Conservation (phyloP, 1,140 invertebrate genomes). For the Oscheius sp. region DNA sequence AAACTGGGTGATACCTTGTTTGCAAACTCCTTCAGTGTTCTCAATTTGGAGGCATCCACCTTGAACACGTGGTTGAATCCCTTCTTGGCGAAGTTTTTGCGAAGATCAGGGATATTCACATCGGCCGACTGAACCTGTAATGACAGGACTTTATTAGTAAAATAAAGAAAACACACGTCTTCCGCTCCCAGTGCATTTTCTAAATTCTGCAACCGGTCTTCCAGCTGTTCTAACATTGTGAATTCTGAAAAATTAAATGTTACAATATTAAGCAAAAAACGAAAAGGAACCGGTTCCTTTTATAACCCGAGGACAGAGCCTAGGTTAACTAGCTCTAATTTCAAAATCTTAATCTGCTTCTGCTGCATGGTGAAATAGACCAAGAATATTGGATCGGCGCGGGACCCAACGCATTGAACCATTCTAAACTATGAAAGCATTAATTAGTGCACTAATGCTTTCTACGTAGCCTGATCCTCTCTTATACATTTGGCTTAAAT, state of each 20-base stretch:
- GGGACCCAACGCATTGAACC: no score
- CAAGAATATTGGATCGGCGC: no score
- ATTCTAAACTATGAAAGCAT: no score
- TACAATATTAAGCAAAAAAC: not conserved
- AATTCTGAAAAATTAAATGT: not conserved
- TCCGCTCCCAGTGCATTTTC: not conserved
- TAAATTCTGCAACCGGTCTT: not conserved
- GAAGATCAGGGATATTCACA: not conserved
- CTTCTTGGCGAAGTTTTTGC: not conserved
- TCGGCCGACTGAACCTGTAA: not conserved
- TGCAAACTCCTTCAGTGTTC: not conserved
- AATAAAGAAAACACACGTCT: not conserved
- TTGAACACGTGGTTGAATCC: constrained; percentile 3
- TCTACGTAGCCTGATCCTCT: no score
- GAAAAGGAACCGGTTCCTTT: no score
- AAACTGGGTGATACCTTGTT: constrained; percentile 3
- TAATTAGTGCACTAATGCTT: no score
- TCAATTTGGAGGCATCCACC: not conserved
- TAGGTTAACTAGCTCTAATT: no score
- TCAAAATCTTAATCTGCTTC: no score
- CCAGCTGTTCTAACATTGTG: not conserved
- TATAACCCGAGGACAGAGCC: no score
- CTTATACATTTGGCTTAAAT: no score
- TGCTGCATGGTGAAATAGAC: no score
- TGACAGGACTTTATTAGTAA: not conserved